Evolutionary conservation across 1,140 invertebrate species (phyloP).

Genomic region (Ips nitidus): DNA sequence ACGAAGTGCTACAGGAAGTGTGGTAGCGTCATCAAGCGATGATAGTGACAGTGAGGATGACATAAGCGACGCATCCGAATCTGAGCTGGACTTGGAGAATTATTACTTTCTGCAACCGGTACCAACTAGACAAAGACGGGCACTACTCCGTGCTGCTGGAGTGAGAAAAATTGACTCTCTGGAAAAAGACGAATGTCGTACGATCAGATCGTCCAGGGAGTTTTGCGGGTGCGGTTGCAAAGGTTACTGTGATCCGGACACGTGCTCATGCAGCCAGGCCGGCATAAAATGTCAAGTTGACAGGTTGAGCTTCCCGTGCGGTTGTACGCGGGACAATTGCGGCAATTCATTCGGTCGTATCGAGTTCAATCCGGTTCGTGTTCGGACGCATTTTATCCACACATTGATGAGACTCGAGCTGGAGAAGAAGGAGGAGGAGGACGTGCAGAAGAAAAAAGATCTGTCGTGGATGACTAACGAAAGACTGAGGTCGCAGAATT

Average conservation of each 20-base stretch:
- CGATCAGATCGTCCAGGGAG: slow-evolving; percentile 89
- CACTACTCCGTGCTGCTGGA: slow-evolving; percentile 83
- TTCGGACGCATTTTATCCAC: slow-evolving; percentile 96
- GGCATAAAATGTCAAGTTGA: slow-evolving; percentile 93
- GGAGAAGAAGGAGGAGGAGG: slow-evolving; percentile 73
- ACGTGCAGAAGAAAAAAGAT: slow-evolving; percentile 52
- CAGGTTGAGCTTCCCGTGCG: slow-evolving; percentile 93
- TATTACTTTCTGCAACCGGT: slow-evolving; percentile 94
- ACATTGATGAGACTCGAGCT: slow-evolving; percentile 93
- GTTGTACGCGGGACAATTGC: slow-evolving; percentile 92
- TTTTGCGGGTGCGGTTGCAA: slow-evolving; percentile 95
- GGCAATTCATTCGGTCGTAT: slow-evolving; percentile 89
- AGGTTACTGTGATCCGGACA: slow-evolving; percentile 92
- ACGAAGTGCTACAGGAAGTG: slow-evolving; percentile 56
- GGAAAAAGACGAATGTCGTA: slow-evolving; percentile 93
- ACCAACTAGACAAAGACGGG: slow-evolving; percentile 85
- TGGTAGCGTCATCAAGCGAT: slow-evolving; percentile 62
- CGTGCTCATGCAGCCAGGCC: slow-evolving; percentile 88
- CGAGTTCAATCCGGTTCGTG: slow-evolving; percentile 94
- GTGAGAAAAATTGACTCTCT: slow-evolving; percentile 90
- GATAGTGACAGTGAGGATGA: slow-evolving; percentile 79
- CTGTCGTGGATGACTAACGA: slow-evolving; percentile 50
- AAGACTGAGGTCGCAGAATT: slow-evolving; percentile 35
- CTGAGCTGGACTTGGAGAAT: slow-evolving; percentile 84
- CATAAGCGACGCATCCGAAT: slow-evolving; percentile 79